phyloP scores from a whole-genome alignment of 2,113 vertebrate genomes.

The Ahaetulla prasina region DNA sequence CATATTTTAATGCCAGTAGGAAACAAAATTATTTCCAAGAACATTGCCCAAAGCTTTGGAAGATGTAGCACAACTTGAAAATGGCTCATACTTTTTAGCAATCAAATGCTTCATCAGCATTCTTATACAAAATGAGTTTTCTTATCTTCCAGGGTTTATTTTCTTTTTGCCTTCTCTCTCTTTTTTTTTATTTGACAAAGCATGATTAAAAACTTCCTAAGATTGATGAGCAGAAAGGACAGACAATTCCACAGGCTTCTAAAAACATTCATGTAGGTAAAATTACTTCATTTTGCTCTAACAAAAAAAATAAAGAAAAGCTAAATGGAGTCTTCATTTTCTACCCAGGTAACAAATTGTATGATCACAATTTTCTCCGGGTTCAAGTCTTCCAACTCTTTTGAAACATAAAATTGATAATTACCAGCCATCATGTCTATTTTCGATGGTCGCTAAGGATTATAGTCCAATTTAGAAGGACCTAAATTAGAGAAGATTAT shows the following conservation, averaged over 20 bases:
- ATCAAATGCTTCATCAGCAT: conserved; percentile 19
- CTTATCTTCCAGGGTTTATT: conserved; percentile 14
- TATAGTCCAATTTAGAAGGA: not conserved
- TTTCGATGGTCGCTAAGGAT: not conserved
- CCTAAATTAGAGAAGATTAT: not conserved
- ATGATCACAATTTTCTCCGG: not conserved
- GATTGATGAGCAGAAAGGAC: conserved; percentile 4
- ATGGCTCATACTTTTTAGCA: conserved; percentile 27
- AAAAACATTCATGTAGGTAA: conserved; percentile 41
- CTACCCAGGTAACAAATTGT: not conserved
- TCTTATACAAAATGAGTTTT: conserved; percentile 42
- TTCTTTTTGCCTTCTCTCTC: conserved; percentile 7
- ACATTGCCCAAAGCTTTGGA: not conserved
- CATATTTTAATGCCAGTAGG: not conserved
- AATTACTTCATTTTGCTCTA: not conserved
- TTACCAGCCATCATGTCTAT: not conserved
- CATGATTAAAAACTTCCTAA: conserved; percentile 25
- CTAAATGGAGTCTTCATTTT: not conserved
- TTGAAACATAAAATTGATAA: not conserved
- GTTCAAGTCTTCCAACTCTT: not conserved
- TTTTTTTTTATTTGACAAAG: not conserved
- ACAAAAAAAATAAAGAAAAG: not conserved
- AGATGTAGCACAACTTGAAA: conserved; percentile 18
- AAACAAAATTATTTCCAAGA: conserved; percentile 19
- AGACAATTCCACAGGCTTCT: conserved; percentile 40